Percentiles rank a stretch among this genome's conserved stretches.
These are phyloP conservation scores for Chaetophractus vellerosus DNA, from an alignment of 2,797 vertebrate genomes.

Conservation along the genomic window DNA sequence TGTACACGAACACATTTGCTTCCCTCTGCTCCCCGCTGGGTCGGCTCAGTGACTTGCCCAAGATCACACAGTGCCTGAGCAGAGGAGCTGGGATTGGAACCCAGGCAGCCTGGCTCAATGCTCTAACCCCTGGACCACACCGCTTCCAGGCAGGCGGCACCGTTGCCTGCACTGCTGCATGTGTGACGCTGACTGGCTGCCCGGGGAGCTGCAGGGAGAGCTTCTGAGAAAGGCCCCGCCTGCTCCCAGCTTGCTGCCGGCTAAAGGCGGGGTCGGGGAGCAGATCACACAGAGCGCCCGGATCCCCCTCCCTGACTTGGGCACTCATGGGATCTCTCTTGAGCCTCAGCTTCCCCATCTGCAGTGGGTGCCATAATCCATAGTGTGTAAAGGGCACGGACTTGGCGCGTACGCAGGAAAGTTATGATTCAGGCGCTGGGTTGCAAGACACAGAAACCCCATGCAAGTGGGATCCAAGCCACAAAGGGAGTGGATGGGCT, in stretches of 20 bases:
- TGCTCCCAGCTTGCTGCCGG: neutral
- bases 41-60: neutral
- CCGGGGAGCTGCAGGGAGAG: neutral
- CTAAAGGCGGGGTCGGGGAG: neutral
- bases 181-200: neutral
- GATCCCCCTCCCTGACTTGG: neutral
- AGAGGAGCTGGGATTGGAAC: neutral
- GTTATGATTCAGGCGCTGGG: neutral
- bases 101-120: neutral
- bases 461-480: neutral
- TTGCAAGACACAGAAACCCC: neutral
- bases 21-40: neutral
- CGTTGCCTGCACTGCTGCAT: rapidly evolving
- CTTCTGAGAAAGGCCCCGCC: neutral
- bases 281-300: neutral
- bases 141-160: neutral
- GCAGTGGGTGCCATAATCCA: rapidly evolving
- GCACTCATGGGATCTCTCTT: neutral
- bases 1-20: neutral
- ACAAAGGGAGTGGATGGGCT: neutral
- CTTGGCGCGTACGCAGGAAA: rapidly evolving
- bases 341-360: neutral
- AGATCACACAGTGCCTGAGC: neutral
- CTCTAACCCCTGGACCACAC: neutral
- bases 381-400: neutral